Evolutionary conservation across 2,113 vertebrate species (phyloP), one percentile per base, ranked within the genome.

Genomic region (Cyprinodon variegatus): DNA sequence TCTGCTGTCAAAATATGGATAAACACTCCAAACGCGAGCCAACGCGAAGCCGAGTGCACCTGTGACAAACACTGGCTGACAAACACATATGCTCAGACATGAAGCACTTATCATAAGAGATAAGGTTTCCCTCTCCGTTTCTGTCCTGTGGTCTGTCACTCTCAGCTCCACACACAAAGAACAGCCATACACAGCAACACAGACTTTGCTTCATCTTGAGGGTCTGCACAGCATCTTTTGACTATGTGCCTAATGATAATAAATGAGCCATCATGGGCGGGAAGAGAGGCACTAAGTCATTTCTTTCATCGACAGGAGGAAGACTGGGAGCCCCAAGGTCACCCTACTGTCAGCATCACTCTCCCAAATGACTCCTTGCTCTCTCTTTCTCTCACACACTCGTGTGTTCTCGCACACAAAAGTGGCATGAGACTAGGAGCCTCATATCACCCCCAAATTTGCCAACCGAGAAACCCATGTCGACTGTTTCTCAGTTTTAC

Each of bases 171-270:
- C 68, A 74, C 48, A 64, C 65, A 57, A 39, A 59, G 29, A 61
- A 15, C 48, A 10, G 38, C 22, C 36, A 46, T 62, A 37, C 48
- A 43, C 39, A 37, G 60, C 11, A 46, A 46, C 67, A 68, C 70
- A 72, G 40, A 61, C 53, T 78, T 41, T 61, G 62, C 86, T 86
- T 78, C 40, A 88, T 89, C 89, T 90, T 88, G 80, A 87, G 82
- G 89, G 83, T 70, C 81, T 48, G 79, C 88, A 84, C 81, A 72
- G 84, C 87, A 87, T 93, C 87, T 92, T 91, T 90, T 92, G 91
- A 92, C 91, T 92, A 83, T 86, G 91, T 90, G 92, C 91, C 92
- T 93, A 93, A 93, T 93, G 91, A 93, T 93, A 93, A 93, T 92
- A 92, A 91, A 93, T 93, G 92, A 92, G 90, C 91, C 89, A 92